Conservation (phyloP, 2,113 vertebrate genomes). For the Canis aureus region DNA sequence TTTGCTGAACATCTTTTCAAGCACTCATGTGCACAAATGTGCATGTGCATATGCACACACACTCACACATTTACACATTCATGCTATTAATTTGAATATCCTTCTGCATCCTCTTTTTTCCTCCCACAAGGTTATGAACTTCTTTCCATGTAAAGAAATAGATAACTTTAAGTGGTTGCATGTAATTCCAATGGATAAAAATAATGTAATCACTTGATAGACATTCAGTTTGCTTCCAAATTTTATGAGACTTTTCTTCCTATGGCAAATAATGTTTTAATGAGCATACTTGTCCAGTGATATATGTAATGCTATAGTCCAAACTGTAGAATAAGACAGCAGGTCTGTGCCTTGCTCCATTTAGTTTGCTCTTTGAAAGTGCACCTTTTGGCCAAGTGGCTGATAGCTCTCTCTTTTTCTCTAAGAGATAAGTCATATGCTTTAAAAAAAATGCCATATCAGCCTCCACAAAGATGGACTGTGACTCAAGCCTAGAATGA, state of each 20-base stretch:
- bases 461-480: constrained; percentile 37
- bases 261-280: neutral
- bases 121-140: neutral
- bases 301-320: neutral
- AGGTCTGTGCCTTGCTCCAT: neutral
- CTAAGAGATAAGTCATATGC: constrained; percentile 6
- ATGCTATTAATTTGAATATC: neutral
- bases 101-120: neutral
- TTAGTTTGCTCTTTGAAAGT: constrained; percentile 46
- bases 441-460: neutral
- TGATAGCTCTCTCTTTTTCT: constrained; percentile 20
- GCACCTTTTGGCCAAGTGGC: neutral
- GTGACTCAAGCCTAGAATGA: constrained; percentile 51
- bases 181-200: constrained; percentile 10
- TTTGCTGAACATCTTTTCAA: neutral
- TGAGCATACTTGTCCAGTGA: neutral
- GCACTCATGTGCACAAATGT: neutral
- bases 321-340: neutral
- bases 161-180: neutral
- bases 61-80: neutral
- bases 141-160: constrained; percentile 4
- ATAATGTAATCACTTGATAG: neutral
- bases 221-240: neutral
- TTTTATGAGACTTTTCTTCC: neutral
- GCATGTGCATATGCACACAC: too few species aligned